Evolutionary conservation across 2,888 invertebrate genomes (phyloP).

Genomic region (Euzophera pinguis): DNA sequence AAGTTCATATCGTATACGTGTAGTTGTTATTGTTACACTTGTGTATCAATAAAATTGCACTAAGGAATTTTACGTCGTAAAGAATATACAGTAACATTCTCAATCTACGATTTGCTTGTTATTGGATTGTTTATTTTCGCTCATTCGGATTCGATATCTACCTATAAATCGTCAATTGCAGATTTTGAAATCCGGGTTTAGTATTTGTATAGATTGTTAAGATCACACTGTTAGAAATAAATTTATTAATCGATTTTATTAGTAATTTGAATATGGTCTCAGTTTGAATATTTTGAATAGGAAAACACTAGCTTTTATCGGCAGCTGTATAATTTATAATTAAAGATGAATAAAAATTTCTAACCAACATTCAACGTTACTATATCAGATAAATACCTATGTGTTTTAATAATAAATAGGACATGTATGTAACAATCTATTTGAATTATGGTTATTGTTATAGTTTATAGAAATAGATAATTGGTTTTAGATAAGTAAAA

Average conservation of each 20-base stretch:
- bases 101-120: not conserved
- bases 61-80: not conserved
- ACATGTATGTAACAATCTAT: slow-evolving; percentile 20
- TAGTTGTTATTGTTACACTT: no score
- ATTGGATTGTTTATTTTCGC: slow-evolving; percentile 15
- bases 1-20: no score
- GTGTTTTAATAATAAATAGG: slow-evolving; percentile 22
- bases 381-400: slow-evolving; percentile 31
- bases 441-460: slow-evolving; percentile 36
- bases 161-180: slow-evolving; percentile 40
- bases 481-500: slow-evolving; percentile 25
- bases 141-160: slow-evolving; percentile 19
- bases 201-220: slow-evolving; percentile 25
- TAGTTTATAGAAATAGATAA: slow-evolving; percentile 37
- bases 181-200: slow-evolving; percentile 23
- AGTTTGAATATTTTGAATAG: slow-evolving; percentile 26
- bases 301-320: slow-evolving; percentile 26
- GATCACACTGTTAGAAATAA: slow-evolving; percentile 27
- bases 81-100: not conserved
- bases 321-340: slow-evolving; percentile 17
- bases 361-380: slow-evolving; percentile 30
- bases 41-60: no score
- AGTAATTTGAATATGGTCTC: slow-evolving; percentile 2
- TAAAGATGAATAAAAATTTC: slow-evolving; percentile 19
- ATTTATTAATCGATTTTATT: not conserved